Evolutionary conservation across 2,797 vertebrate genomes (phyloP).

Genomic region (Mus minutoides): DNA sequence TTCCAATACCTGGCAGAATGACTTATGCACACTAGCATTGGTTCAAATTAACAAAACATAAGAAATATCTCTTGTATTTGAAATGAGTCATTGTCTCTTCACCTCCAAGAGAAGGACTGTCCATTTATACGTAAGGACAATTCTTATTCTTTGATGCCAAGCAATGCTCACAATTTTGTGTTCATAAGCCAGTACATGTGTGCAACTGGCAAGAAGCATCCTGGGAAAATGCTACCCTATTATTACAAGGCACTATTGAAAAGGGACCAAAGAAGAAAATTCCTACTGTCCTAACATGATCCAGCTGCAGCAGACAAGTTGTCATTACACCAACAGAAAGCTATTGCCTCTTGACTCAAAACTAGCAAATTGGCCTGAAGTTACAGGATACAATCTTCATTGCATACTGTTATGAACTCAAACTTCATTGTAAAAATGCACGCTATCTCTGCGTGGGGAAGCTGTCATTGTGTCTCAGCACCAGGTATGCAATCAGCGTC

Average conservation of each 20-base stretch:
- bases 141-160: constrained; percentile 52
- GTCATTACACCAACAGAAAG: constrained; percentile 79
- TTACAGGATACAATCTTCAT: constrained; percentile 35
- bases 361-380: constrained; percentile 68
- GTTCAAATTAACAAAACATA: constrained; percentile 21
- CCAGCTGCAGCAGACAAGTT: constrained; percentile 70
- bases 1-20: background rate
- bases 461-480: constrained; percentile 59
- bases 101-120: constrained; percentile 36
- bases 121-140: background rate
- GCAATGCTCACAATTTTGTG: constrained; percentile 31
- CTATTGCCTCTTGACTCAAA: constrained; percentile 65
- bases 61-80: background rate
- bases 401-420: constrained; percentile 55
- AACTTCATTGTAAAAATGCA: constrained; percentile 15
- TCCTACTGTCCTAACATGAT: constrained; percentile 35
- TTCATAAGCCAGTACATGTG: constrained; percentile 52
- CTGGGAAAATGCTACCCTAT: constrained; percentile 68
- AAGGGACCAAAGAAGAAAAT: constrained; percentile 63
- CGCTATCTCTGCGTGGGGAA: background rate
- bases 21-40: background rate
- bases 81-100: background rate
- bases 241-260: constrained; percentile 71
- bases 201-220: constrained; percentile 67
- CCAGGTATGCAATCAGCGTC: constrained; percentile 76